Percentiles rank a stretch among this genome's conserved stretches.
Evolutionary conservation across 92 coral and sea anemone genomes (phyloP).

Genomic region (Zoanthus sociatus): DNA sequence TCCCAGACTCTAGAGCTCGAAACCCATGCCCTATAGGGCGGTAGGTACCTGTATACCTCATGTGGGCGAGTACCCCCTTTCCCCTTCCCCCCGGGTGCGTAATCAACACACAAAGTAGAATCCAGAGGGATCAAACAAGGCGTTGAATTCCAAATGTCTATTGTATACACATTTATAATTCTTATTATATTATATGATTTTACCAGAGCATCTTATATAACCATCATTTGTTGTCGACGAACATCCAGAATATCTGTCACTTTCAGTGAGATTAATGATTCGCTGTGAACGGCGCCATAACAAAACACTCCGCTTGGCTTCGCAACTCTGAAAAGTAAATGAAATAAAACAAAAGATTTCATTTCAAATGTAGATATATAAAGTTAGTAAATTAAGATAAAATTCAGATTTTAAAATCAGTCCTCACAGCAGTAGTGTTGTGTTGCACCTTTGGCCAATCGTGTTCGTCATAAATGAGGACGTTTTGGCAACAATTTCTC

Average conservation of each 20-base stretch:
- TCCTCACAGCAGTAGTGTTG: constrained; percentile 40
- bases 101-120: not conserved
- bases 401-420: not conserved
- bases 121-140: not conserved
- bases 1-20: no score
- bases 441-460: constrained; percentile 26
- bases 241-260: constrained; percentile 13
- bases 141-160: not conserved
- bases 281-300: not conserved
- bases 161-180: not conserved
- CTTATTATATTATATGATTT: not conserved
- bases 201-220: constrained; percentile 4
- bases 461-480: constrained; percentile 19
- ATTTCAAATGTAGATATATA: not conserved
- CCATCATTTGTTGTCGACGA: not conserved
- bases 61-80: no score
- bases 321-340: constrained; percentile 14
- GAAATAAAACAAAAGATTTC: not conserved
- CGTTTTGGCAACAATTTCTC: constrained; percentile 27
- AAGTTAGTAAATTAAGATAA: not conserved
- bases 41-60: no score
- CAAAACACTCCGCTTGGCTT: constrained; percentile 6
- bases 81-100: no score
- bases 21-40: no score
- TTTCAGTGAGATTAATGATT: constrained; percentile 30